Evolutionary conservation across 2,888 invertebrate genomes (phyloP).

Genomic region (Ditula angustiorana): DNA sequence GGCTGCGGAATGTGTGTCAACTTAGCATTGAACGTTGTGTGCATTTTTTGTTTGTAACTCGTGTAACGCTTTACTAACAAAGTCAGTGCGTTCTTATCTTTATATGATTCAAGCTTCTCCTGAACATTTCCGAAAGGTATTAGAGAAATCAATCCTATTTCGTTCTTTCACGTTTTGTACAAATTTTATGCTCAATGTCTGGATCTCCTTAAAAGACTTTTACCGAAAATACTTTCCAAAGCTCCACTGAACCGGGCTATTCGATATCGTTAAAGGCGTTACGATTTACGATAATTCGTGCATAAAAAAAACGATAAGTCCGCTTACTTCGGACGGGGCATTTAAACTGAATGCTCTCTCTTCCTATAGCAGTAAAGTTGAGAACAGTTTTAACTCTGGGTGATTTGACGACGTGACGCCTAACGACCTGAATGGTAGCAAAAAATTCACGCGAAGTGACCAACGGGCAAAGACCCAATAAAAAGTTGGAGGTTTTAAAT

Average conservation of each 20-base stretch:
- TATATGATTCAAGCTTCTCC: background rate
- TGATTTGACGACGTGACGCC: slow-evolving; percentile 8
- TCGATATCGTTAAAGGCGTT: slow-evolving; percentile 38
- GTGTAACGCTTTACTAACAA: slow-evolving; percentile 6
- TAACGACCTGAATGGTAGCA: slow-evolving; percentile 25
- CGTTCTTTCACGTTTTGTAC: slow-evolving; percentile 16
- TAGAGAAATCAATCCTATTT: slow-evolving; percentile 11
- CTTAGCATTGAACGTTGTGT: background rate
- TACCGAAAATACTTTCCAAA: slow-evolving; percentile 37
- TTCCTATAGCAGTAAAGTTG: slow-evolving; percentile 2
- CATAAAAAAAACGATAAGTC: slow-evolving; percentile 39
- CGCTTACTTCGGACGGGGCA: slow-evolving; percentile 19
- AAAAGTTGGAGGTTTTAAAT: slow-evolving; percentile 30
- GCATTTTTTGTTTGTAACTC: slow-evolving; percentile 12
- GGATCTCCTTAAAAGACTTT: slow-evolving; percentile 29
- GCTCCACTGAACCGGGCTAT: slow-evolving; percentile 31
- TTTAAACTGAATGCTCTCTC: slow-evolving; percentile 19
- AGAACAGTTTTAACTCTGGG: background rate
- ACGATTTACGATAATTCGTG: slow-evolving; percentile 40
- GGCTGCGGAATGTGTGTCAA: slow-evolving; percentile 27
- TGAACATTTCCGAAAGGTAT: background rate
- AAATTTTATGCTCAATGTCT: slow-evolving; percentile 29
- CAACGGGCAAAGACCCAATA: slow-evolving; percentile 18
- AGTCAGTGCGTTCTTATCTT: background rate
- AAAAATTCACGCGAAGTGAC: slow-evolving; percentile 27